phyloP scores from a whole-genome alignment of 2,888 invertebrate species.

The Pantelozetes paolii region DNA sequence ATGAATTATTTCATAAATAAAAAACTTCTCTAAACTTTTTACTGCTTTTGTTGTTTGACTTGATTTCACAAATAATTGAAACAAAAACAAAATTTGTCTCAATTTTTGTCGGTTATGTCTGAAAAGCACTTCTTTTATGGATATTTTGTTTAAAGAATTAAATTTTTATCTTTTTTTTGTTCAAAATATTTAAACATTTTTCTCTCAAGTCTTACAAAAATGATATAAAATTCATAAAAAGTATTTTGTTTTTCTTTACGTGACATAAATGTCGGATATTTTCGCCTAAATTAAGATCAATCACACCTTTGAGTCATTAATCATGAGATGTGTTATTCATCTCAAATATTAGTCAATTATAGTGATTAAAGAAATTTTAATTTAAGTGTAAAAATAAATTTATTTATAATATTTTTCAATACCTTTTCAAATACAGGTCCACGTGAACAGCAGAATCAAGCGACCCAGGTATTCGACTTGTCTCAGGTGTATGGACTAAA shows the following conservation, averaged over 20 bases:
- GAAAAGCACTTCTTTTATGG: no score
- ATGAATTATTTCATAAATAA: no score
- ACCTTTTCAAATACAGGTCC: constrained; percentile 9
- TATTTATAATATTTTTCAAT: neutral
- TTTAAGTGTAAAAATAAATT: neutral
- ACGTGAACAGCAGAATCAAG: constrained; percentile 37
- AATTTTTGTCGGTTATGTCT: no score
- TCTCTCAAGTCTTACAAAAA: neutral
- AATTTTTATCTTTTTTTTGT: no score
- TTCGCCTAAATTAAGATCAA: constrained; percentile 30
- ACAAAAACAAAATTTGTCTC: no score
- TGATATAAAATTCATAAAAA: no score
- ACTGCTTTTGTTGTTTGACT: no score
- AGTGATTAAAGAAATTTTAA: neutral
- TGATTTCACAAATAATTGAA: no score
- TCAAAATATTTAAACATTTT: no score
- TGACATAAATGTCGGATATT: constrained; percentile 9
- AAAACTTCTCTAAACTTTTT: no score
- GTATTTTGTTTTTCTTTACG: neutral
- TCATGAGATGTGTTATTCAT: constrained; percentile 1
- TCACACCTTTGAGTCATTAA: constrained; percentile 14
- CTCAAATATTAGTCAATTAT: neutral
- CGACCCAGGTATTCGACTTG: constrained; percentile 31
- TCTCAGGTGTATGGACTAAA: constrained; percentile 37
- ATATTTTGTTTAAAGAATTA: no score